Percentiles rank a stretch among this genome's conserved stretches.
Evolutionary conservation across 2,113 vertebrate genomes (phyloP).

Genomic region (Otus sunia): DNA sequence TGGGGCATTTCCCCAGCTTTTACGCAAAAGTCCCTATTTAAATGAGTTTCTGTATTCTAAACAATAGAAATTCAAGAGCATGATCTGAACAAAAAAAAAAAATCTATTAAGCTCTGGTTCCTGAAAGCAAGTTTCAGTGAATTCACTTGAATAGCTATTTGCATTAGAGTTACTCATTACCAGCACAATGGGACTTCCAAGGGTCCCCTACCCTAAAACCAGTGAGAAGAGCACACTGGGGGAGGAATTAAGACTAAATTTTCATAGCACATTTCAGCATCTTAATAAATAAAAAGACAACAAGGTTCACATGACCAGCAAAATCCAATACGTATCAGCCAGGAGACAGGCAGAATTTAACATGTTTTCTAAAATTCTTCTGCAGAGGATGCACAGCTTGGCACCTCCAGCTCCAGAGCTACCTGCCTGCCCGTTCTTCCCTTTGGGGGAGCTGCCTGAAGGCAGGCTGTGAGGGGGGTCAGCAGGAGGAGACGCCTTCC

Average conservation of each 20-base stretch:
- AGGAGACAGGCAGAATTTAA: not conserved
- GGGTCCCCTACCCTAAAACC: not conserved
- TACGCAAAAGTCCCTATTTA: not conserved
- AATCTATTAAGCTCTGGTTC: not conserved
- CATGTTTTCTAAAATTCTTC: not conserved
- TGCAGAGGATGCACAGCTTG: not conserved
- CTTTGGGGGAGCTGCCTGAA: not conserved
- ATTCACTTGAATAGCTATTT: not conserved
- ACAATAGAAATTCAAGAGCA: slow-evolving; percentile 1
- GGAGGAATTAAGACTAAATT: not conserved
- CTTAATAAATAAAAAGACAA: not conserved
- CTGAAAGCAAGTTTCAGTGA: slow-evolving; percentile 1
- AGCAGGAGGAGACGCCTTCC: not conserved
- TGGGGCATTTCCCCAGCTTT: not conserved
- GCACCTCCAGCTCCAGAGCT: not conserved
- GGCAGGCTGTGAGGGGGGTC: not conserved
- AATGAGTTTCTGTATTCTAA: not conserved
- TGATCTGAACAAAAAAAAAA: not conserved
- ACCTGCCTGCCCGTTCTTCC: not conserved
- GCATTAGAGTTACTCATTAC: not conserved
- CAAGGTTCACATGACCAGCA: not conserved
- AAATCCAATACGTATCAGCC: not conserved
- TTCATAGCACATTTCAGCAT: not conserved
- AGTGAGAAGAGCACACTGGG: not conserved
- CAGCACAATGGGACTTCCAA: not conserved